Base-by-base conservation (phyloP, 2,797 vertebrate species). In the Sandelia bainsii region DNA sequence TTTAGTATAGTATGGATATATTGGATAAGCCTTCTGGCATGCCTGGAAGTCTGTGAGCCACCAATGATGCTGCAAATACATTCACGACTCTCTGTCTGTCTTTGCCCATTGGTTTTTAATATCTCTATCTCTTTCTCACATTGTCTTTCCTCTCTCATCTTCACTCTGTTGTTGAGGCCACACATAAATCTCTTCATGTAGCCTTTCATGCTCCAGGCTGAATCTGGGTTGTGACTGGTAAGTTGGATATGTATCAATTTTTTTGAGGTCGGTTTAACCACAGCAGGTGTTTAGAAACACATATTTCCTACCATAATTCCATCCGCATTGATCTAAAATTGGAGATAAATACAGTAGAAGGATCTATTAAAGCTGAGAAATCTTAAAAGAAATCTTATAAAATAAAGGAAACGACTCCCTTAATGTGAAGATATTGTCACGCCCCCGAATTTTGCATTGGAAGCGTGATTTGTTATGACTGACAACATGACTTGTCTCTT, bases 1-100 rank as follows among this genome's bases (percentile, higher is more conserved):
- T 68, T 80, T 45, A 54, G 52, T 49, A 25, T 13, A 45, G 73
- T 54, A 37, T 49, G 42, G 58, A 62, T 75, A 72, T 76, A 79
- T 69, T 76, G 66, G 57, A 67, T 79, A 19, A 48, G 53, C 52
- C 72, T 57, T 54, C 39, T 67, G 64, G 64, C 62, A 37, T 42
- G 37, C 46, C 72, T 49, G 67, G 40, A 44, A 77, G 79, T 64
- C 64, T 69, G 39, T 48, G 56, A 77, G 42, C 57, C 50, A 51
- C 72, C 77, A 82, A 50, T 74, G 79, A 25, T 3, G 12, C 37
- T 44, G 29, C 42, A 48, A 16, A 61, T 71, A 39, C 32, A 39
- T 57, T 56, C 13, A 34, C 10, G 51, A 3, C 29, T 16, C 42
- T 34, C 25, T 11, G 13, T 25, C 57, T 17, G 37, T 52, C 14